Base-by-base conservation (phyloP, 2,797 vertebrate genomes). In the Rallus crepitans region DNA sequence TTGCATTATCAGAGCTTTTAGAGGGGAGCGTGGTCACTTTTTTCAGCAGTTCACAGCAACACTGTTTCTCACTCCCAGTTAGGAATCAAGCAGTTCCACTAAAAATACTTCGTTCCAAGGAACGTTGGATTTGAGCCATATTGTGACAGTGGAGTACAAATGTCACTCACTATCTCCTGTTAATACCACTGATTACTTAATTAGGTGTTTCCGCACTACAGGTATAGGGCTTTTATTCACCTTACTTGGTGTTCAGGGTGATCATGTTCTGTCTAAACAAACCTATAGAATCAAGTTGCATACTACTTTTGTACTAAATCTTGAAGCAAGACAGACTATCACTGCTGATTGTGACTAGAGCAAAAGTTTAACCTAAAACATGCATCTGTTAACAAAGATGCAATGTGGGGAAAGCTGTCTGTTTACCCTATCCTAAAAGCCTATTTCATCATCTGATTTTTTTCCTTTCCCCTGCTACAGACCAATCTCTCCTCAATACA, bases 391-490 rank as follows among this genome's bases (percentile, higher is more conserved):
- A 92, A 78, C 1, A 6, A 60, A 81, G 56, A 87, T 57, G 30
- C 12, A 59, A 42, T 53, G 57, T 0, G 40, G 64, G 64, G 90
- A 96, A 93, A 96, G 86, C 94, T 82, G 72, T 95, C 86, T 60
- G 9, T 40, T 63, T 82, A 65, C 70, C 78, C 75, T 87, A 75
- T 87, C 85, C 92, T 94, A 95, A 93, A 88, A 72, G 31, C 31
- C n/a, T 63, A 3, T 63, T 93, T 91, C 53, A 35, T 82, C 77
- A 33, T 65, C 82, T 20, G 76, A 7, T 60, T 91, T 45, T 60
- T 24, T 27, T 61, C 50, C 76, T 89, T 65, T 86, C 87, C 94
- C 80, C 91, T 83, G 48, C 77, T 88, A 78, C 85, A 96, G 92
- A 93, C 88, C 95, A 89, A 14, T 76, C 81, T 90, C 86, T 30